Percentiles rank a stretch among this genome's conserved stretches.
Evolutionary conservation across 1,140 invertebrate species (phyloP).

Genomic region (Bombus superbus): DNA sequence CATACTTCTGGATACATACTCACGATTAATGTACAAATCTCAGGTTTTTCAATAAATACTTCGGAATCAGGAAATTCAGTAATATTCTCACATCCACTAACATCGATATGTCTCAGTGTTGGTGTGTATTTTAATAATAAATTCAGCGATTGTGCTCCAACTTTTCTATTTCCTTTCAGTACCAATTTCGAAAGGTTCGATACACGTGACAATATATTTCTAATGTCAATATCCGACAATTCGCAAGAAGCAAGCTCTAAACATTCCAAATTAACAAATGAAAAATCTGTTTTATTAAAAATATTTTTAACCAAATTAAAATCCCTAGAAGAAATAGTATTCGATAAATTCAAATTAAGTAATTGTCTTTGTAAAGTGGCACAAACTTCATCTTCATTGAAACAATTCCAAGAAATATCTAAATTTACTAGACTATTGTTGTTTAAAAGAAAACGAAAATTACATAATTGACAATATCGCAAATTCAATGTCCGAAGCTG

Average conservation of each 20-base stretch:
- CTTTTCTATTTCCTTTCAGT: constrained; percentile 75
- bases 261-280: constrained; percentile 71
- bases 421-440: constrained; percentile 70
- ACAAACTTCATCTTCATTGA: constrained; percentile 63
- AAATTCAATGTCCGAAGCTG: constrained; percentile 74
- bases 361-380: constrained; percentile 73
- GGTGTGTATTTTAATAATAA: constrained; percentile 71
- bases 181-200: constrained; percentile 74
- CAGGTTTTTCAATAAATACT: constrained; percentile 69
- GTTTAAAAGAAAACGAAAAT: constrained; percentile 60
- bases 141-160: constrained; percentile 71
- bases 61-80: constrained; percentile 60
- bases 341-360: constrained; percentile 77
- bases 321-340: constrained; percentile 45
- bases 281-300: constrained; percentile 53
- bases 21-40: constrained; percentile 72
- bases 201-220: constrained; percentile 69
- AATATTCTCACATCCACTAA: constrained; percentile 74
- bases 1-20: constrained; percentile 71
- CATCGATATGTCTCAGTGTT: constrained; percentile 72
- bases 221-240: constrained; percentile 73
- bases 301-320: constrained; percentile 33
- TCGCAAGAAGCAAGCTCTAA: constrained; percentile 76
- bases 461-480: constrained; percentile 70
- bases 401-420: constrained; percentile 77